Base-by-base conservation (phyloP, 2,888 invertebrate species). In the Trilocha varians region DNA sequence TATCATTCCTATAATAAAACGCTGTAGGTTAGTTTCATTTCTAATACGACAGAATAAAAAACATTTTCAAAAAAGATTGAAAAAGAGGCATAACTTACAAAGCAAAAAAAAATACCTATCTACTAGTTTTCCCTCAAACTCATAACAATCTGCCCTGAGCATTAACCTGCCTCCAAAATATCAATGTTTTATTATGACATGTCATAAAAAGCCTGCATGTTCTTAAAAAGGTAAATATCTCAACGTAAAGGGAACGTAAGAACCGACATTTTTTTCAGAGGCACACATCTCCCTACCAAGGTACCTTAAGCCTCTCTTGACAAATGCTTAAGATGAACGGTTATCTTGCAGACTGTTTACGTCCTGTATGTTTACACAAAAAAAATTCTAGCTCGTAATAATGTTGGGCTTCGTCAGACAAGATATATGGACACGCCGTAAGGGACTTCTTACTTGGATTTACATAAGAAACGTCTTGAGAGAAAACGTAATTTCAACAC, bases 251-350 rank as follows among this genome's bases (percentile, higher is more conserved):
- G 52, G 57, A 56, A 62, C 59, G 62, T 57, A 57, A 59, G 64
- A 67, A 66, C 55, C 53, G 62, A 58, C 66, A 65, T 73, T 73
- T 75, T 54, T 73, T 73, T 59, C 64, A 55, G 56, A 57, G 59
- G 53, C 59, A 70, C 69, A 68, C 67, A 65, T 70, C 70, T 70
- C 70, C 72, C 70, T 73, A 69, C 75, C 75, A 73, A 79, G 77
- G 74, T 78, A 76, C 67, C 72, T 58, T 83, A 83, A 83, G 82
- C 82, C 77, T 62, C 73, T 63, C 70, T 66, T 83, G 84, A 85
- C 84, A 85, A 83, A 85, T 85, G 80, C 69, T 70, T 72, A 74
- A 79, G 80, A 82, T 79, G 78, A 79, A 83, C 78, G 76, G 80
- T 79, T 82, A 78, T 82, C 78, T 77, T 75, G 70, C 73, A 65